phyloP scores from a whole-genome alignment of 2,797 vertebrate genomes.

The Carcharodon carcharias region DNA sequence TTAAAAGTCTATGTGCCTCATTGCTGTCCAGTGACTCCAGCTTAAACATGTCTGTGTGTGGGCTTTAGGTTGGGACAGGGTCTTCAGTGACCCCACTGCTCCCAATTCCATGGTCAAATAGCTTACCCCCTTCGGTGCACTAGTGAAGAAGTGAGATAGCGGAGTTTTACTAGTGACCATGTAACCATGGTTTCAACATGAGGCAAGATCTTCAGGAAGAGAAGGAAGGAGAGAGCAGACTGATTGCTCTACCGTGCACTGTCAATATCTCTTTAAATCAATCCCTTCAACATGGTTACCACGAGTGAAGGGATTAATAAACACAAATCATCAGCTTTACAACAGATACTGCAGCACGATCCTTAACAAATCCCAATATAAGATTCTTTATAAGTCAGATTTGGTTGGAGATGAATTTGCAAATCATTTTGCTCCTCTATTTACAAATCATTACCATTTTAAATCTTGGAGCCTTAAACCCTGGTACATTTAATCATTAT shows the following conservation, averaged over 20 bases:
- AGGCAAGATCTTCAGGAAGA: not conserved
- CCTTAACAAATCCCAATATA: conserved; percentile 6
- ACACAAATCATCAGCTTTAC: not conserved
- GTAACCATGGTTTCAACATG: not conserved
- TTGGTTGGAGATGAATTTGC: conserved; percentile 10
- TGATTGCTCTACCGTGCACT: too few relatives aligned
- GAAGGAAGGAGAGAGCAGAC: not conserved
- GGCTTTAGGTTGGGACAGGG: not conserved
- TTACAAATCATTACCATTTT: conserved; percentile 33
- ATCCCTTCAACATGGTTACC: not conserved
- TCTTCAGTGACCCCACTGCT: not conserved
- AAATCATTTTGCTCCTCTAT: conserved; percentile 15
- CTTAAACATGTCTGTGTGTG: not conserved
- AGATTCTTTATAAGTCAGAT: conserved; percentile 2
- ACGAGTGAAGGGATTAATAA: not conserved
- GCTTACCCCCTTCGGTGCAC: not conserved
- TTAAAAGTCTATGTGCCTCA: too few relatives aligned
- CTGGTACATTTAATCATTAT: not conserved
- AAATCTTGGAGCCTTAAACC: conserved; percentile 1
- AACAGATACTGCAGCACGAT: not conserved
- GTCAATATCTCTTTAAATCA: conserved; percentile 1
- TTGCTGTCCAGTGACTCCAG: not conserved
- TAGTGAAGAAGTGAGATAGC: not conserved
- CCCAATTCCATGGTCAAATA: too few relatives aligned
- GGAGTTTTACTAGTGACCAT: not conserved